phyloP scores from a whole-genome alignment of 37 sponge, comb jelly and placozoan genomes.

The Axinella damicornis region DNA sequence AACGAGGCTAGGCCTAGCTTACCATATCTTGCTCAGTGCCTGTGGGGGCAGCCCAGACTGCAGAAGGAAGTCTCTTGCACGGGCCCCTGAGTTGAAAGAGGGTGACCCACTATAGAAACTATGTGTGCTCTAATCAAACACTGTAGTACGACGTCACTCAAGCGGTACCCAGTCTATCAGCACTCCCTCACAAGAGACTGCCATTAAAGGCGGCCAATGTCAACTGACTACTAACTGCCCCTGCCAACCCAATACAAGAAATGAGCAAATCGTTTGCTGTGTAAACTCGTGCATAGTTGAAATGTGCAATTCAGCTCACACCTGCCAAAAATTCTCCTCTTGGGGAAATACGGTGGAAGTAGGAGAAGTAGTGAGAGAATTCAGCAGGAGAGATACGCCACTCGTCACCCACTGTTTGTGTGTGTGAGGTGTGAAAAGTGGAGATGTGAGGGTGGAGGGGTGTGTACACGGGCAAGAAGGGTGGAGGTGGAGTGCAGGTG shows the following conservation, averaged over 20 bases:
- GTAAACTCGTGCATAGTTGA: no score
- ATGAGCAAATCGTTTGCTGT: no score
- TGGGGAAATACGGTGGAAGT: slow-evolving; percentile 31
- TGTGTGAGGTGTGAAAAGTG: background rate
- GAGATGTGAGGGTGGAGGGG: background rate
- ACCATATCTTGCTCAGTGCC: slow-evolving; percentile 45
- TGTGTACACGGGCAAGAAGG: background rate
- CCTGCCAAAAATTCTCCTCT: slow-evolving; percentile 37
- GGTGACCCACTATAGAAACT: no score
- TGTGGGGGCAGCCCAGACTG: slow-evolving; percentile 22
- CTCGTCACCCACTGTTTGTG: background rate
- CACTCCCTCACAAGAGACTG: no score
- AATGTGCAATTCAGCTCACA: background rate
- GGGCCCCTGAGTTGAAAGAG: slow-evolving; percentile 19
- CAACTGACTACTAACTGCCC: no score
- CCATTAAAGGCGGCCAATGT: no score
- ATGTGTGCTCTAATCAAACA: no score
- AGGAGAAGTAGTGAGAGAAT: slow-evolving; percentile 31
- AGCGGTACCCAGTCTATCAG: no score
- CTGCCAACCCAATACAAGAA: no score
- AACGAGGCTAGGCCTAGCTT: background rate
- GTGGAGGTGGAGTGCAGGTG: no score
- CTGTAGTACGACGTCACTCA: no score
- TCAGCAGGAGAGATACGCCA: slow-evolving; percentile 15
- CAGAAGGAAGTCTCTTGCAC: slow-evolving; percentile 63